A percentile compares a stretch with the other conserved stretches of the same genome.
These are phyloP conservation scores for Drosophila picticornis DNA, from an alignment of 2,888 invertebrate species.

Conservation along the genomic window DNA sequence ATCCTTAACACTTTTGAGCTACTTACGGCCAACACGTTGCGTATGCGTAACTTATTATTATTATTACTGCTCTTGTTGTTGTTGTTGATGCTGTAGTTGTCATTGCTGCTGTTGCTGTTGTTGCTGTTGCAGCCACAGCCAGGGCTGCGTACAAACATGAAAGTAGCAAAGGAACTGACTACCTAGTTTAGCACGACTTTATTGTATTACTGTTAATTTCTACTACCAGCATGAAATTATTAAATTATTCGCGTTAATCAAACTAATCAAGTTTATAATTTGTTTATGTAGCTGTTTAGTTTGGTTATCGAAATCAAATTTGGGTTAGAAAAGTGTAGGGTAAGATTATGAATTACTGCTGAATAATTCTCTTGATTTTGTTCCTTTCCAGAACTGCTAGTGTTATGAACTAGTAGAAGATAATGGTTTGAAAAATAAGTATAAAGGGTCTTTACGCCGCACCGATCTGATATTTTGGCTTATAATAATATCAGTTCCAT, in stretches of 20 bases:
- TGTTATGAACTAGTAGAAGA: background rate
- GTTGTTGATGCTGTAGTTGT: conserved; percentile 51
- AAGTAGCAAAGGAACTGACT: background rate
- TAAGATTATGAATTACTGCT: background rate
- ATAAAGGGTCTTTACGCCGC: accelerated
- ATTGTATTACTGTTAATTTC: background rate
- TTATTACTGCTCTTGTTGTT: conserved; percentile 33
- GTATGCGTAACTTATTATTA: conserved; percentile 75
- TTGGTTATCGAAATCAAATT: background rate
- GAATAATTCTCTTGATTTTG: background rate
- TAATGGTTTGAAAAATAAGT: background rate
- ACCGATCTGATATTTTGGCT: background rate
- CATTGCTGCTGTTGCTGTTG: conserved; percentile 23
- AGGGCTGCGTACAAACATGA: conserved; percentile 49
- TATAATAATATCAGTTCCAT: background rate
- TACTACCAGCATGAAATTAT: background rate
- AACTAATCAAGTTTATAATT: background rate
- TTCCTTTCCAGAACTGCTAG: too few relatives aligned
- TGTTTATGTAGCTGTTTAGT: background rate
- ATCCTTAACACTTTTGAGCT: conserved; percentile 83
- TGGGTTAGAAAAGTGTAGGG: background rate
- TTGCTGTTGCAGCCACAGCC: conserved; percentile 29
- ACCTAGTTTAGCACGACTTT: background rate
- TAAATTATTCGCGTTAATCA: background rate
- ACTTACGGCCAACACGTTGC: conserved; percentile 79